Base-by-base conservation (phyloP, 2,888 invertebrate species). In the Chymomyza fuscimana region DNA sequence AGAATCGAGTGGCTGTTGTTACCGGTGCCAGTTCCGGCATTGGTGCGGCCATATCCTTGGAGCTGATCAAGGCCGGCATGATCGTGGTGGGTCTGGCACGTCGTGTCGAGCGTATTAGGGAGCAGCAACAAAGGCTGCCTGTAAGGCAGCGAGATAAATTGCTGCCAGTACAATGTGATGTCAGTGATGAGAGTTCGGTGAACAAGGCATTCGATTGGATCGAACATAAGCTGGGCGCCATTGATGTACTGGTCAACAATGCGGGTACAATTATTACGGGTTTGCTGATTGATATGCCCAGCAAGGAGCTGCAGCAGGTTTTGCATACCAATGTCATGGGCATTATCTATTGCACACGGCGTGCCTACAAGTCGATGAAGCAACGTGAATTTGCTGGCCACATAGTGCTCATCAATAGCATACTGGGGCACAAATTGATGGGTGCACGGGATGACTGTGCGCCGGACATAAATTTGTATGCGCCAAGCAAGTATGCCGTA, bases 21-120 rank as follows among this genome's bases (percentile, higher is more conserved):
- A 94, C 94, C 0, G 95, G 95, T 2, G 94, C 94, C 10, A 94
- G 94, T 87, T 92, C 93, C 0, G 95, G 94, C 4, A 94, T 95
- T 67, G 95, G 94, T 16, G 92, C 92, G 2, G 93, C 92, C 5
- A 91, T 93, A 59, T 90, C 91, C 5, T 81, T 89, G 73, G 91
- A 92, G 67, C 88, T 94, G 46, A 91, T 92, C 1, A 88, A 91
- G 58, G 89, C 91, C 7, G 94, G 94, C 0, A 76, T 94, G 68
- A 91, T 92, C 65, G 94, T 94, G 0, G 92, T 93, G 0, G 94
- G 93, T 0, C 89, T 94, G 76, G 93, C 93, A 0, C 90, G 94
- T 66, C 92, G 93, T 46, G 82, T 92, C 1, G 10, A n/a, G n/a
- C n/a, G n/a, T n/a, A n/a, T n/a, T n/a, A n/a, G n/a, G n/a, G n/a